Base-by-base conservation (phyloP, 2,797 vertebrate species). In the Pangasius mekongensis region DNA sequence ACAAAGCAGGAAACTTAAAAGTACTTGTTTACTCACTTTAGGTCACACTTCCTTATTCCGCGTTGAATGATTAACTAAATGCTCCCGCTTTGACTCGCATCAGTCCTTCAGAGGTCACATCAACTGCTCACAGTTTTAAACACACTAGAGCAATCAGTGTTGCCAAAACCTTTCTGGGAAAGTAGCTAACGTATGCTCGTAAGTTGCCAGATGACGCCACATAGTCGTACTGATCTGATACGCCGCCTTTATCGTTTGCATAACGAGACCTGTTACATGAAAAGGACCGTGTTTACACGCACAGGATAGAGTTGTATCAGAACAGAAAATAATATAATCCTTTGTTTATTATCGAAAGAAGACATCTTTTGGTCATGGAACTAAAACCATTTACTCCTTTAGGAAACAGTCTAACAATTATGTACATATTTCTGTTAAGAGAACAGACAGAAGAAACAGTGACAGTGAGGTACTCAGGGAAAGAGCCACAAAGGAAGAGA, bases 61-160 rank as follows among this genome's bases (percentile, higher is more conserved):
- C 39, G 4, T 49, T 39, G 56, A 82, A 86, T 89, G 33, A 74
- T 82, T 86, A 86, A 81, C 83, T 54, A 22, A 54, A 52, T 64
- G 30, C 18, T 33, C 39, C 82, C 5, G 22, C 54, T 81, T 60
- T 60, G 39, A 22, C 64, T 77, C 7, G 5, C 30, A 64, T 64
- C n/a, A 56, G 49, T 60, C 11, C 62, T 73, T 62, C 83, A 84
- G 66, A 84, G 49, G 49, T 85, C 36, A 78, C 52, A 36, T 33
- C 18, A 80, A 4, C 3, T 81, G 62, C 3, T 30, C 52, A 49
- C 60, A 11, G 39, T 66, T 67, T 43, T 22, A 60, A 71, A 30
- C 76, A 9, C 16, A 22, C 16, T 22, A 10, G 0, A 66, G 39
- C 27, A 20, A 67, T 52, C 9, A 11, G 27, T 33, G 43, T 84